Evolutionary conservation across 2,888 invertebrate species (phyloP), one percentile per base, ranked within the genome.

Genomic region (Oasisia sp.): DNA sequence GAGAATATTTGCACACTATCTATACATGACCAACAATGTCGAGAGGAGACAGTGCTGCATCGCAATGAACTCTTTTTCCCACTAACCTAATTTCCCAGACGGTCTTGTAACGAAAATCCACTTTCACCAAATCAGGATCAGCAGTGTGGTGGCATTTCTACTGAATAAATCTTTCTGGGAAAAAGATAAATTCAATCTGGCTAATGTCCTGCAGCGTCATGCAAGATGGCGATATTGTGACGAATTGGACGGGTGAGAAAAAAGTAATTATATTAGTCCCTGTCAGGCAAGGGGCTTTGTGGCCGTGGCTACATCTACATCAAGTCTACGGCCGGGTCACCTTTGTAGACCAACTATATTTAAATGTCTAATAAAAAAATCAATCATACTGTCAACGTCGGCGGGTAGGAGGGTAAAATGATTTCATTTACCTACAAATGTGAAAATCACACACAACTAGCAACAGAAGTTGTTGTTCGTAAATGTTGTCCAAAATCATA

Each of bases 391-490:
- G 14, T 74, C 19, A 27, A 74, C 27, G 74, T 27, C 74, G 27
- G 74, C 27, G 74, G n/a, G 74, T 74, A 27, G 74, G 74, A 27
- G 74, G 7, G n/a, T 27, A n/a, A 74, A 7, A 19, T 19, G 74
- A 27, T 27, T 74, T 27, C 27, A 1, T 50, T 50, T 50, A 50
- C 50, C 9, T 27, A 74, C 7, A 74, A 74, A 90, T 90, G 7
- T 14, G 90, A 90, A 90, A 90, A 90, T 38, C 44, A 50, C 50
- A 50, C 50, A 50, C 9, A 50, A 50, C 90, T 91, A 32, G 56
- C 56, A 56, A 38, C 38, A 38, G 38, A 38, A 38, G 38, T 38
- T 38, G 38, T 38, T 38, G 38, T 38, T 38, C 38, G 38, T 38
- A 38, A 38, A 38, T 38, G 38, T 38, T 38, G 38, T 38, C 38